Evolutionary conservation across 2,797 vertebrate species (phyloP).

Genomic region (Naso thynnoides): DNA sequence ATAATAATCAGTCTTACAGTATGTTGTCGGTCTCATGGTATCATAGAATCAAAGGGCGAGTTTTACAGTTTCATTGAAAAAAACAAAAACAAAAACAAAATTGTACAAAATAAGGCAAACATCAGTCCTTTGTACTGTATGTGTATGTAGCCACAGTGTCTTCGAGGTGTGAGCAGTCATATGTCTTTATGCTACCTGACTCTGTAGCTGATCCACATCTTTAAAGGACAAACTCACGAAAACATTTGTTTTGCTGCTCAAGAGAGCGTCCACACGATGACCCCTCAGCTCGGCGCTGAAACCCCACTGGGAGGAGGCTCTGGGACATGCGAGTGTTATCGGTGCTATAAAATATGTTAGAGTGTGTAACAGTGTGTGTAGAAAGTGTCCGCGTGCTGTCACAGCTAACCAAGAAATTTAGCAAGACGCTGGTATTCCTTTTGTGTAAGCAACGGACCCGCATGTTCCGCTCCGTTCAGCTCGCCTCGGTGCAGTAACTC

Average conservation of each 20-base stretch:
- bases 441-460: neutral
- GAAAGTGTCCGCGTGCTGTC: neutral
- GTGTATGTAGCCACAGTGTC: neutral
- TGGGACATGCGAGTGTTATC: too few species aligned
- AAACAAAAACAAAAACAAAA: too few species aligned
- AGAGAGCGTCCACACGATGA: neutral
- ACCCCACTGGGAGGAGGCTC: neutral
- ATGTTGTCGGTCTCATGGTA: too few species aligned
- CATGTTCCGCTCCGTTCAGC: neutral
- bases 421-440: conserved; percentile 12
- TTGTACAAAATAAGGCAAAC: too few species aligned
- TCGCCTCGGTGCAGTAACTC: neutral
- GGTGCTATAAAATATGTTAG: too few species aligned
- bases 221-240: too few species aligned
- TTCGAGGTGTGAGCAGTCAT: too few species aligned
- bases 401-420: conserved; percentile 6
- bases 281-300: neutral
- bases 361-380: neutral
- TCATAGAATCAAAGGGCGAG: neutral
- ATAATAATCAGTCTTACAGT: too few species aligned
- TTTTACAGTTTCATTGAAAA: neutral
- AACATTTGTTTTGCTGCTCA: neutral
- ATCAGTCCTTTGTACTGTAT: too few species aligned
- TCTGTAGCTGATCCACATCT: neutral
- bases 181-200: too few species aligned